These are phyloP conservation scores for Cheirogaleus medius DNA, from an alignment of 2,113 vertebrate species.

Conservation along the genomic window DNA sequence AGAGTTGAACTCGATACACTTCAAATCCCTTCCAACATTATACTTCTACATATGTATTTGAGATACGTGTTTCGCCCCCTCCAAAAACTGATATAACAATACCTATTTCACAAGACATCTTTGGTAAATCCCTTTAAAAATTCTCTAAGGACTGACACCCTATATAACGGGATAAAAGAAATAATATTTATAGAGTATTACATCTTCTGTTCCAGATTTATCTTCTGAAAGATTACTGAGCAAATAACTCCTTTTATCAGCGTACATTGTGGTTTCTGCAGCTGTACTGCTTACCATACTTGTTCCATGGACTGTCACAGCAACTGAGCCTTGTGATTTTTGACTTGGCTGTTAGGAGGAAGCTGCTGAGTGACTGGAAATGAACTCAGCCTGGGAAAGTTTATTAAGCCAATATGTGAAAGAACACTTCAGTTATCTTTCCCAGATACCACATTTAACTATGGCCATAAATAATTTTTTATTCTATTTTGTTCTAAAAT, in stretches of 20 bases:
- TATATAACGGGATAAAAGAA: neutral
- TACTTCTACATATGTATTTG: neutral
- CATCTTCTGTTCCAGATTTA: slow-evolving; percentile 30
- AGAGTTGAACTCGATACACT: neutral
- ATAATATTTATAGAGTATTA: neutral
- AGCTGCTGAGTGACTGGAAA: neutral
- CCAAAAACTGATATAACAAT: neutral
- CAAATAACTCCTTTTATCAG: neutral
- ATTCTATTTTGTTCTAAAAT: neutral
- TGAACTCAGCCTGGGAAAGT: neutral
- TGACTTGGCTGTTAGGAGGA: neutral
- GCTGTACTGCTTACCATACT: neutral
- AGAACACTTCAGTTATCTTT: neutral
- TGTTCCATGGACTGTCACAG: neutral
- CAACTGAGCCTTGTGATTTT: neutral
- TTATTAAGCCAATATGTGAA: neutral
- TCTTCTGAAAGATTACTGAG: neutral
- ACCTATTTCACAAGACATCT: neutral
- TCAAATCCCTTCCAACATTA: neutral
- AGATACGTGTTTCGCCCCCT: neutral
- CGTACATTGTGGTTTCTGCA: slow-evolving; percentile 37
- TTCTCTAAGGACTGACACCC: neutral
- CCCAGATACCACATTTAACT: neutral
- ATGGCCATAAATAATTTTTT: neutral
- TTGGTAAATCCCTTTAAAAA: neutral